Evolutionary conservation across 2,888 invertebrate genomes (phyloP).

Genomic region (Dryomyza anilis): DNA sequence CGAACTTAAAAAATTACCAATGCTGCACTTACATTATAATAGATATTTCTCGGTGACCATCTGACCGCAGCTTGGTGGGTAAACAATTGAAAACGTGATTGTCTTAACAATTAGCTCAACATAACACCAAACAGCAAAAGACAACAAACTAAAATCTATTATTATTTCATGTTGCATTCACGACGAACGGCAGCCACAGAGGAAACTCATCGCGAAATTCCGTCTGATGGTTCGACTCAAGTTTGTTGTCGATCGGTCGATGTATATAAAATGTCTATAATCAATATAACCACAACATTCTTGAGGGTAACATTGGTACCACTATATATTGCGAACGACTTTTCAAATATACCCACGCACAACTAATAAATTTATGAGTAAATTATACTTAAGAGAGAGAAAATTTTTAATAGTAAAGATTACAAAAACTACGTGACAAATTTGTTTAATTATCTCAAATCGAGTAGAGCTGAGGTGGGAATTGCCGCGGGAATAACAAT

Average conservation of each 20-base stretch:
- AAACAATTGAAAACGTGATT: slow-evolving; percentile 14
- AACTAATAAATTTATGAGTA: slow-evolving; percentile 12
- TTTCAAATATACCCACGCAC: slow-evolving; percentile 13
- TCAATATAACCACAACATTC: neutral
- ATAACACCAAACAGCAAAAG: neutral
- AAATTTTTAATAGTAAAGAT: neutral
- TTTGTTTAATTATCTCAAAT: too few species aligned
- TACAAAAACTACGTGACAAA: neutral
- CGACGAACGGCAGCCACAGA: neutral
- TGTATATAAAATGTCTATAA: neutral
- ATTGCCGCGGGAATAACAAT: too few species aligned
- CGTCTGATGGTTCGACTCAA: too few species aligned
- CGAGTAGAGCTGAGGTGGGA: too few species aligned
- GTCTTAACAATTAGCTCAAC: slow-evolving; percentile 1
- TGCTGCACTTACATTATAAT: too few species aligned
- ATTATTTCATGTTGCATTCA: too few species aligned
- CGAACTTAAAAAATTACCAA: too few species aligned
- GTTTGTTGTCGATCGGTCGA: neutral
- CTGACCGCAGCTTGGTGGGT: too few species aligned
- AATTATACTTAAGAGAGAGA: slow-evolving; percentile 1
- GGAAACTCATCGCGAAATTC: too few species aligned
- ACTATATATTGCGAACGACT: neutral
- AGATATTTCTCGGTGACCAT: neutral
- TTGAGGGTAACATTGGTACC: neutral
- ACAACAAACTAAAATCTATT: neutral